Percentiles rank a stretch among this genome's conserved stretches.
phyloP scores from a whole-genome alignment of 2,797 vertebrate species.

The Xenops minutus region DNA sequence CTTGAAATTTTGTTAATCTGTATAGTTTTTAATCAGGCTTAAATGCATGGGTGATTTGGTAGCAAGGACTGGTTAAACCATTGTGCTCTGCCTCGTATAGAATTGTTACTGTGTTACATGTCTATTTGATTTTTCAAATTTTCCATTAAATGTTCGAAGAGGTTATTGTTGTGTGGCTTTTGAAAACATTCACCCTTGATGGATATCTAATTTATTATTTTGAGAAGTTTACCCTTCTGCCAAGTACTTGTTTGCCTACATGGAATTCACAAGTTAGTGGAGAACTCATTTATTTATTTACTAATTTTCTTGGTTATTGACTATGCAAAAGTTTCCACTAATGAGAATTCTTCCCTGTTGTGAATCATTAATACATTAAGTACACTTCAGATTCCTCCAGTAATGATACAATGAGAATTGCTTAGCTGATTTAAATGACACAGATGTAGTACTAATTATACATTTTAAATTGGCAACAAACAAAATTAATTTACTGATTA shows the following conservation, averaged over 20 bases:
- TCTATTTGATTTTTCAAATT: background rate
- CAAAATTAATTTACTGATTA: conserved; percentile 61
- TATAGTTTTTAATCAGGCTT: background rate
- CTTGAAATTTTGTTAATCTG: background rate
- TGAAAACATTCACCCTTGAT: background rate
- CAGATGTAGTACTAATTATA: conserved; percentile 65
- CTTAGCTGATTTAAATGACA: conserved; percentile 58
- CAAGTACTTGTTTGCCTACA: background rate
- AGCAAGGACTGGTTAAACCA: background rate
- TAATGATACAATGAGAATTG: conserved; percentile 59
- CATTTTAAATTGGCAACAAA: conserved; percentile 52
- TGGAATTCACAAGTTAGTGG: background rate
- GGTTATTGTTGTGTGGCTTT: background rate
- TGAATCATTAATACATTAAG: conserved; percentile 63
- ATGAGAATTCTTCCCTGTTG: conserved; percentile 49
- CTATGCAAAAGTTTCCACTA: conserved; percentile 48
- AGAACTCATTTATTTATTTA: conserved; percentile 39
- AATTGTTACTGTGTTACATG: background rate
- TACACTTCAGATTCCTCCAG: conserved; percentile 47
- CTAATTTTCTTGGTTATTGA: conserved; percentile 33
- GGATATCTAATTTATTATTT: background rate
- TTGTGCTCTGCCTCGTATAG: background rate
- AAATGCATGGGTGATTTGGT: background rate
- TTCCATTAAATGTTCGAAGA: background rate
- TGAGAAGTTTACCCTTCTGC: background rate